These are phyloP conservation scores for Trigoniulus corallinus DNA, from an alignment of 1,140 invertebrate genomes.

Conservation along the genomic window DNA sequence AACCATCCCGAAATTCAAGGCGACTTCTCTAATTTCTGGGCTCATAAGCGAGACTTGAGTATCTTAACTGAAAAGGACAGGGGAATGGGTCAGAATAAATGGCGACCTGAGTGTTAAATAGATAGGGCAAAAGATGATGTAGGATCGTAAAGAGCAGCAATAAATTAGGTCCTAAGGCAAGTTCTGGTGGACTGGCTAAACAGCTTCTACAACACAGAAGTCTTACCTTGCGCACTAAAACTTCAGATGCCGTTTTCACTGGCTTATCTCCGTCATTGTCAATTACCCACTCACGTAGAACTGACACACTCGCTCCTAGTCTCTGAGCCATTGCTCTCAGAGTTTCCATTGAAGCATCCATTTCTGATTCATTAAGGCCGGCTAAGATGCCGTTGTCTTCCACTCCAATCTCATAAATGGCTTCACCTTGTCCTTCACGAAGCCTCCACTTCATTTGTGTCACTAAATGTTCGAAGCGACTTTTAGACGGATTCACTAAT, in stretches of 20 bases:
- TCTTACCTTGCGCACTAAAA: slow-evolving; percentile 77
- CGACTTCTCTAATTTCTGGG: no score
- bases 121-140: no score
- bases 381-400: slow-evolving; percentile 76
- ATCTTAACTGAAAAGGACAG: no score
- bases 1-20: no score
- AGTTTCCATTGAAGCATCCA: slow-evolving; percentile 63
- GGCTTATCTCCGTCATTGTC: slow-evolving; percentile 14
- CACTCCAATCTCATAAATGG: slow-evolving; percentile 92
- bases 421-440: slow-evolving; percentile 74
- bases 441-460: slow-evolving; percentile 84
- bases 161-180: no score
- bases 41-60: no score
- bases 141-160: no score
- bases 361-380: slow-evolving; percentile 58
- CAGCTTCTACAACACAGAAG: no score
- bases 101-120: no score
- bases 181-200: no score
- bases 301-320: slow-evolving; percentile 58
- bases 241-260: slow-evolving; percentile 49
- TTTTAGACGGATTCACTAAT: slow-evolving; percentile 60
- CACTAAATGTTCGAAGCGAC: slow-evolving; percentile 71
- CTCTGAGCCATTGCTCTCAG: slow-evolving; percentile 67
- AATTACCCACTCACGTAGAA: slow-evolving; percentile 42
- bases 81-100: no score